Evolutionary conservation across 2,888 invertebrate genomes (phyloP), one percentile per base, ranked within the genome.

Genomic region (Philopedon plagiatum): DNA sequence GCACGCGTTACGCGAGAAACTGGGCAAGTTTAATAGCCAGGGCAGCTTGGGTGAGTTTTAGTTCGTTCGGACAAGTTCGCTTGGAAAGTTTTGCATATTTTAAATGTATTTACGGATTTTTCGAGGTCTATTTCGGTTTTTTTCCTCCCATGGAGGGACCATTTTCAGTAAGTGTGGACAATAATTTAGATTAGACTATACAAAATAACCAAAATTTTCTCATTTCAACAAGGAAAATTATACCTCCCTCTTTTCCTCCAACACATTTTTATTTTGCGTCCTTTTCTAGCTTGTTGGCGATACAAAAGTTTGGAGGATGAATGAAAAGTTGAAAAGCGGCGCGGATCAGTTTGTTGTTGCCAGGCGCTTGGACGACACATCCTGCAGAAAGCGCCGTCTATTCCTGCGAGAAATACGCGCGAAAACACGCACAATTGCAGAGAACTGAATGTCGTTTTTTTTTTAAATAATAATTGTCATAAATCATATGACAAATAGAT

Each of bases 281-380:
- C 21, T 44, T 46, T 19, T 64, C 41, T 39, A 8, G 7, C 34
- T 41, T 23, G 21, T 21, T 41, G 41, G 64, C 37, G 66, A 67
- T 51, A 51, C 61, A 39, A 61, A 51, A 67, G 23, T 67, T 58
- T 39, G 26, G 39, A 49, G 26, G 60, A 65, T 66, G 66, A 71
- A 71, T 61, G 66, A 71, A 72, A 72, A 72, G 72, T 72, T 67
- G 44, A 62, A 67, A 67, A 60, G 13, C 64, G 71, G 41, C 66
- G 74, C 77, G 76, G 51, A 62, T 79, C 77, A 80, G 78, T 82
- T 76, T 77, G 81, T 79, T 79, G 80, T 79, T 79, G 83, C 78
- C 78, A 78, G 78, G 77, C 78, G 80, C 74, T 70, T 77, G 76
- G 80, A 77, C 77, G 74, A 69, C 77, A 77, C 76, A 72, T 66